Evolutionary conservation across 2,888 invertebrate genomes (phyloP), one percentile per base, ranked within the genome.

Genomic region (Stenolophus ochropezus): DNA sequence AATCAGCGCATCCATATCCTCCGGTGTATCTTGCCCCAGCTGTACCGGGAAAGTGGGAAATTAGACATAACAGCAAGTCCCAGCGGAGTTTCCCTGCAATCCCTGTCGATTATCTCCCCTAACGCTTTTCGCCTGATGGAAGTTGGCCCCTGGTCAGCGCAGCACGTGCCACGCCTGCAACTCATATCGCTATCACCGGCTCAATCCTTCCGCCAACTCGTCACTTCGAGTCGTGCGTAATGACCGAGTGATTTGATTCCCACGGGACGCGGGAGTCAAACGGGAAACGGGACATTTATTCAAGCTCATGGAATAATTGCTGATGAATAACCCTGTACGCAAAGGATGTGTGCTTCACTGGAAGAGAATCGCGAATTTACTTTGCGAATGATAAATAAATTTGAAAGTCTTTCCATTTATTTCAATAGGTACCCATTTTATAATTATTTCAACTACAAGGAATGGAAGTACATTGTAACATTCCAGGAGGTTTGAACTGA

Each of bases 41-140:
- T 69, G 65, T 69, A 69, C 65, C 6, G 8, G 16, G 65, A 33
- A 69, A 69, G 65, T 69, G 65, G 33, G 33, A 69, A 69, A 69
- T 69, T 69, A 69, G 65, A 69, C 65, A 69, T 69, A 69, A 69
- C 65, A 69, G 65, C 16, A 69, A 69, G 18, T 69, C 65, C 65
- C 65, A 18, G 5, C 16, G 18, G 65, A 69, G n/a, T 33, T 33
- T 61, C 23, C 61, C 65, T 69, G 65, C 65, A 69, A 69, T 69
- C 65, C 65, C 42, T 69, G 65, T 69, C 65, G 65, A 69, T 69
- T 69, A 69, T 69, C 65, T 69, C 65, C 65, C 65, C 65, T 33
- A 33, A 21, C 16, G 65, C 65, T 69, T 69, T 69, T 69, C 65
- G 33, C 65, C 65, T 33, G 65, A 16, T 33, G 65, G 33, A 69